Conservation (phyloP, 2,888 invertebrate species). For the Leuctra nigra region DNA sequence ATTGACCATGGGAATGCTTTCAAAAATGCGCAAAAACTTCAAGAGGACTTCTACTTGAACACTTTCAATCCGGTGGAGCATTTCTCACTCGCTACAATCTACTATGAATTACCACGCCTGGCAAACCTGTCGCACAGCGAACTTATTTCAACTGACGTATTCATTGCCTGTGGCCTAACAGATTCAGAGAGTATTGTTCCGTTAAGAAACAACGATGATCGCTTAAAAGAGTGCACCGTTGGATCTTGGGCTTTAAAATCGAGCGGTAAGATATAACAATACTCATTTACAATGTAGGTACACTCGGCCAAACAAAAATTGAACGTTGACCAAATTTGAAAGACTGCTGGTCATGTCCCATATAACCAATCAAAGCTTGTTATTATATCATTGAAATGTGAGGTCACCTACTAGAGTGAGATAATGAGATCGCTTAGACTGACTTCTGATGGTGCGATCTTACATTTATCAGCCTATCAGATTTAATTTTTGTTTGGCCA, state of each 20-base stretch:
- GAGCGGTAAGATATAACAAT: constrained; percentile 30
- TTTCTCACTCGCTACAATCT: constrained; percentile 51
- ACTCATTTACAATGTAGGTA: too few species aligned
- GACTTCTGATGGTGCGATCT: too few species aligned
- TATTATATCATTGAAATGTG: too few species aligned
- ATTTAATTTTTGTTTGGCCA: too few species aligned
- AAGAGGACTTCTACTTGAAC: constrained; percentile 17
- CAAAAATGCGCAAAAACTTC: constrained; percentile 43
- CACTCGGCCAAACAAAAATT: too few species aligned
- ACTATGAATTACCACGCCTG: constrained; percentile 52
- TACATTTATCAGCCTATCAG: too few species aligned
- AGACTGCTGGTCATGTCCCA: too few species aligned
- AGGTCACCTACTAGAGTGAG: too few species aligned
- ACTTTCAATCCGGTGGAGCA: constrained; percentile 48
- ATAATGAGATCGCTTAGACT: too few species aligned
- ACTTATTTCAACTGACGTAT: constrained; percentile 30
- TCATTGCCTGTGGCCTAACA: constrained; percentile 11
- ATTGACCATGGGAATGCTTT: constrained; percentile 50
- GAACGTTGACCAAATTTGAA: too few species aligned
- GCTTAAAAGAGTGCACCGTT: constrained; percentile 35
- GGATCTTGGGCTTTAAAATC: constrained; percentile 34
- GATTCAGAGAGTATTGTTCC: constrained; percentile 10
- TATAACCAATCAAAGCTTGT: too few species aligned
- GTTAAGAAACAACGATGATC: constrained; percentile 31
- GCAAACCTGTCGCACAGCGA: constrained; percentile 47